Conservation (phyloP, 2,113 vertebrate genomes). For the Apodemus speciosus region DNA sequence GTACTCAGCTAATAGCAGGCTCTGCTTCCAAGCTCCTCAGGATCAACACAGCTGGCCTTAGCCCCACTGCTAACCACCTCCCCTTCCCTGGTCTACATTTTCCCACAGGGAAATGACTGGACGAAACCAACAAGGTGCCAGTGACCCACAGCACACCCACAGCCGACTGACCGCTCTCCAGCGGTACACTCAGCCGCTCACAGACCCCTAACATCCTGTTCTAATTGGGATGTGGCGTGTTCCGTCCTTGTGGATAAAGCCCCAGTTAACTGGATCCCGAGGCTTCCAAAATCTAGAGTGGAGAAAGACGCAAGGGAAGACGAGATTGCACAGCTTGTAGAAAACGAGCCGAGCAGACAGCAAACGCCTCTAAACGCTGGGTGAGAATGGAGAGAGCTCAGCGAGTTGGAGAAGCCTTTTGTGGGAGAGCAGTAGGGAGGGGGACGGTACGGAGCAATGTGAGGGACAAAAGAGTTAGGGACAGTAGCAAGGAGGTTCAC, state of each 20-base stretch:
- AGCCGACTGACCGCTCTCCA: not conserved
- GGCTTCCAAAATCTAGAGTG: not conserved
- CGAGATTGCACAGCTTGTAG: not conserved
- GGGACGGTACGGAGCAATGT: fast-evolving
- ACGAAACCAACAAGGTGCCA: not conserved
- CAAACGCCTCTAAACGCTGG: not conserved
- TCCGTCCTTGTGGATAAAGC: not conserved
- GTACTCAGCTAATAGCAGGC: not conserved
- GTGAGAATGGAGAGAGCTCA: not conserved
- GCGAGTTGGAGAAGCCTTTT: not conserved
- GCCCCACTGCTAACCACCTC: not conserved
- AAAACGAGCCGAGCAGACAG: not conserved
- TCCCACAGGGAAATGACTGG: not conserved
- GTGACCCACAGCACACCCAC: not conserved
- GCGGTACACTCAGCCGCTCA: not conserved
- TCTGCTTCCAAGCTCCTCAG: not conserved
- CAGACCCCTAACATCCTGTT: not conserved
- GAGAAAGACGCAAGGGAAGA: not conserved
- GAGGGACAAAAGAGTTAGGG: not conserved
- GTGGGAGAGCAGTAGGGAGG: not conserved
- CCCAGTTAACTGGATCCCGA: not conserved
- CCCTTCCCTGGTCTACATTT: not conserved
- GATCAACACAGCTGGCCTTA: not conserved
- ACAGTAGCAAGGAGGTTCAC: not conserved
- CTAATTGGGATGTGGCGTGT: not conserved